Evolutionary conservation across 2,888 invertebrate species (phyloP), one percentile per base, ranked within the genome.

Genomic region (Muscina levida): DNA sequence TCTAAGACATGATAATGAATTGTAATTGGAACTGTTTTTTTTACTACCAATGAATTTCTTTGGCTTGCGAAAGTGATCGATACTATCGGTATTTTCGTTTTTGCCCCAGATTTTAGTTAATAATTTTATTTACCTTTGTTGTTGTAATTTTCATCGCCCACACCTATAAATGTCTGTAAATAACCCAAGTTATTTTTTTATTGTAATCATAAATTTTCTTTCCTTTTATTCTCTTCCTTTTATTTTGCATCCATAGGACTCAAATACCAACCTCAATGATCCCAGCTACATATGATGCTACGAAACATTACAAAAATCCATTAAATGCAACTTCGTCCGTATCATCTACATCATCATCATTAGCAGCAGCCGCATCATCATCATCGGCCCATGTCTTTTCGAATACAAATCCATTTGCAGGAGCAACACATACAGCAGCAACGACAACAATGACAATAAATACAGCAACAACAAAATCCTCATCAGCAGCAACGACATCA

Each of bases 391-490:
- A 8, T 8, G 31, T 31, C 8, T 31, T 31, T 31, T 31, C 31
- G 17, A 59, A 59, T 59, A 39, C 39, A 37, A 59, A 59, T 31
- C 59, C 59, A 59, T 59, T 59, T 59, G 53, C 70, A 62, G 79
- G 79, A 76, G 53, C 83, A 84, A 67, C 73, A 77, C 48, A 68
- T 82, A 82, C 82, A 84, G 73, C 86, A 82, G 84, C 85, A 84
- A 82, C 85, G 82, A 84, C 84, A 65, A 72, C 84, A 85, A 81
- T 83, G 82, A 76, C 85, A 83, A 82, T 83, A 77, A 84, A 82
- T 74, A 72, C 79, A 76, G 83, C 81, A 79, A 83, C 81, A 79
- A 82, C 82, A 79, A 87, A 31, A 26, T 57, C 57, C 31, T 57
- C 81, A 83, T 44, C 59, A 72, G 84, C 89, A 77, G 71, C 83